Evolutionary conservation across 30 jellyfish, hydroid and myxozoan species (phyloP), one percentile per base, ranked within the genome.

Genomic region (Sanderia malayensis): DNA sequence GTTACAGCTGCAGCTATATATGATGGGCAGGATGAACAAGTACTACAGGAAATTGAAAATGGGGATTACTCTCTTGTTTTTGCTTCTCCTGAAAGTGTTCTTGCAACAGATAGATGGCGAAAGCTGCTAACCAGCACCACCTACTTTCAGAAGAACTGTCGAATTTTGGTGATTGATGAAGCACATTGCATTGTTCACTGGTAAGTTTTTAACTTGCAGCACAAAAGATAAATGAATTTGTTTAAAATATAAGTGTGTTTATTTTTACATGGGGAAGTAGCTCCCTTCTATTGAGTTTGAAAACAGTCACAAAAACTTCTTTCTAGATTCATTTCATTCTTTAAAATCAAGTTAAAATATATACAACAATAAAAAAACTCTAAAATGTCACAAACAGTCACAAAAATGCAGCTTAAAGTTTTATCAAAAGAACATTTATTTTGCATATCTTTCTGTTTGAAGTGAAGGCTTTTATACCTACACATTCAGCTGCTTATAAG

Each of bases 151-250:
- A 33, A 29, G 28, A 26, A 31, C 53, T 71, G 84, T 46, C 28
- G 27, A 47, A 37, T 49, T 71, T 79, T n/a, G n/a, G n/a, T n/a
- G n/a, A n/a, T n/a, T n/a, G n/a, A n/a, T n/a, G n/a, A n/a, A n/a
- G n/a, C n/a, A 20, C 84, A 71, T 60, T 47, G 84, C 44, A 26
- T 68, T n/a, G 81, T 46, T 68, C 67, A 68, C 44, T 66, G 81
- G 81, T 68, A 46, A 19, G 68, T 57, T 6, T 57, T n/a, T n/a
- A n/a, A n/a, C n/a, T n/a, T n/a, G n/a, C n/a, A n/a, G n/a, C n/a
- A n/a, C n/a, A n/a, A n/a, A n/a, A n/a, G n/a, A n/a, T n/a, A n/a
- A 57, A 9, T 8, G 31, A 24, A 57, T 57, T 24, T 57, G 15
- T 41, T 41, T 15, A 41, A 6, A 15, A 41, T 6, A 15, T 6